A percentile compares a stretch with the other conserved stretches of the same genome.
phyloP scores from a whole-genome alignment of 2,888 invertebrate genomes.

The Xestobium rufovillosum region DNA sequence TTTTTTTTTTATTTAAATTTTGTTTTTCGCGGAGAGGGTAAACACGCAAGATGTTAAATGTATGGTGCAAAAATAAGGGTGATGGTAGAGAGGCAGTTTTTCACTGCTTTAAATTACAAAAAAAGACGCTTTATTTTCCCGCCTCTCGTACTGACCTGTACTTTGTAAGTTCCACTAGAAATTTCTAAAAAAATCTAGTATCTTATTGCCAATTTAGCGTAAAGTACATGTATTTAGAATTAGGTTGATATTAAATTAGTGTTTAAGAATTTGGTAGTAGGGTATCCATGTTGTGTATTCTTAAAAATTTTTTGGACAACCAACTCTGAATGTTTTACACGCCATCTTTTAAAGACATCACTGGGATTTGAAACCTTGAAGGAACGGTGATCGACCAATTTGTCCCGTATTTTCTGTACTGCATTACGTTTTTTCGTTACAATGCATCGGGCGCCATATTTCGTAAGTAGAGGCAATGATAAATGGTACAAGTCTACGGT shows the following conservation, averaged over 20 bases:
- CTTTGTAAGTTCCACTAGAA: slow-evolving; percentile 42
- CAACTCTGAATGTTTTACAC: slow-evolving; percentile 31
- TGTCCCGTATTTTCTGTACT: too few relatives aligned
- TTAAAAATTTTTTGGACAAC: slow-evolving; percentile 31
- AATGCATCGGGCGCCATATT: too few relatives aligned
- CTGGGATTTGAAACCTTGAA: too few relatives aligned
- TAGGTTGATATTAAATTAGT: slow-evolving; percentile 42
- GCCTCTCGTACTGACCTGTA: slow-evolving; percentile 33
- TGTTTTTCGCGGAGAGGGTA: too few relatives aligned
- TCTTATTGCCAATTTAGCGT: slow-evolving; percentile 43
- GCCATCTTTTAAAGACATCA: too few relatives aligned
- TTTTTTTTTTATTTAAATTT: too few relatives aligned
- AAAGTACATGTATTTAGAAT: slow-evolving; percentile 35
- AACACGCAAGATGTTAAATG: slow-evolving; percentile 23
- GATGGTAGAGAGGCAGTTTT: slow-evolving; percentile 29
- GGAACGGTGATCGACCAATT: too few relatives aligned
- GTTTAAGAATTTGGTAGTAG: slow-evolving; percentile 43
- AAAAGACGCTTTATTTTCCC: slow-evolving; percentile 38
- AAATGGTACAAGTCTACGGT: slow-evolving; percentile 31
- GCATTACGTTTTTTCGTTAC: too few relatives aligned
- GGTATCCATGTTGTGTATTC: slow-evolving; percentile 40
- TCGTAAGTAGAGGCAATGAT: too few relatives aligned
- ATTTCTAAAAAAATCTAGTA: slow-evolving; percentile 41
- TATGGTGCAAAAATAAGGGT: slow-evolving; percentile 37
- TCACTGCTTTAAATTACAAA: slow-evolving; percentile 30